phyloP scores from a whole-genome alignment of 2,797 vertebrate genomes.

The Ispidina lecontei region DNA sequence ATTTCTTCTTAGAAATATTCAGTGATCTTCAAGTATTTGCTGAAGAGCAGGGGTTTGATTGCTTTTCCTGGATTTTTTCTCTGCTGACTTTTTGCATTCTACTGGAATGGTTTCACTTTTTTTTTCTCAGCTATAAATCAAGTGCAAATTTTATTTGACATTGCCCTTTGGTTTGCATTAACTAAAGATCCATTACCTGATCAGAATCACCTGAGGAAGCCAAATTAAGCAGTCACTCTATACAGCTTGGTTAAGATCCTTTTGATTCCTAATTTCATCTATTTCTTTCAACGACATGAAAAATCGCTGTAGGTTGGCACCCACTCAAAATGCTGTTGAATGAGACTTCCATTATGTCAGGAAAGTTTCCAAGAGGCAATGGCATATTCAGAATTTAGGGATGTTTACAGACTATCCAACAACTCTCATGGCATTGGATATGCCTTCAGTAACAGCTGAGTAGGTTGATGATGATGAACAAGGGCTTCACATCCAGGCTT shows the following conservation, averaged over 20 bases:
- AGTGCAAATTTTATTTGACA: background rate
- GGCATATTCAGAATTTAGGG: background rate
- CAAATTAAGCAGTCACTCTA: background rate
- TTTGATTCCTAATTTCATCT: background rate
- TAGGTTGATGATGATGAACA: background rate
- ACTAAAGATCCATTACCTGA: background rate
- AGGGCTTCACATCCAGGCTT: background rate
- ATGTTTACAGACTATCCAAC: background rate
- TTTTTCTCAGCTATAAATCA: background rate
- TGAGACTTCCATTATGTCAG: background rate
- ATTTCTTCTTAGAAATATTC: constrained; percentile 29
- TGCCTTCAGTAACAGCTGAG: background rate
- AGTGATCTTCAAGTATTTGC: constrained; percentile 12
- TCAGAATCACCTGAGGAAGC: background rate
- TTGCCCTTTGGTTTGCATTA: background rate
- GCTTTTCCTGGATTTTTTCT: background rate
- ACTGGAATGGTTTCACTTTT: background rate
- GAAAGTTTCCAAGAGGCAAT: background rate
- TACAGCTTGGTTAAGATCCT: background rate
- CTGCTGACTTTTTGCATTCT: background rate
- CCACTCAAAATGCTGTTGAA: background rate
- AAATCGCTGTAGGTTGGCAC: background rate
- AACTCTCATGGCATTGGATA: background rate
- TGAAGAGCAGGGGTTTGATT: background rate
- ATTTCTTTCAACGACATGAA: background rate